Conservation (phyloP, 2,113 vertebrate species). For the Cairina moschata region DNA sequence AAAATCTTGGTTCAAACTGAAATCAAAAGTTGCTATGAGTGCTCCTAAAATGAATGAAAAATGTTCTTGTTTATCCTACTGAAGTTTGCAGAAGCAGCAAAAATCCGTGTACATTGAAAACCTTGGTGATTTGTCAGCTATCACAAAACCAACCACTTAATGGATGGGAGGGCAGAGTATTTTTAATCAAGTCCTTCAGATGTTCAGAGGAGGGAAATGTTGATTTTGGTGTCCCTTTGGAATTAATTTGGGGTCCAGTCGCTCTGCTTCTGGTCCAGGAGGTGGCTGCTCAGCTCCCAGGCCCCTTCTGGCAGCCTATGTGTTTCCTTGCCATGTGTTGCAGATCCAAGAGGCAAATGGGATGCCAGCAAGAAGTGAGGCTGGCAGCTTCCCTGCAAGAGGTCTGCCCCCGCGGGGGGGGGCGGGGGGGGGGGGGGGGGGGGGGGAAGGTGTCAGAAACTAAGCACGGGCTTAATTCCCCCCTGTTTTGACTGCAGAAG, state of each 20-base stretch:
- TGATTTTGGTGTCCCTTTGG: background rate
- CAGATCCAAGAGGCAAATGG: background rate
- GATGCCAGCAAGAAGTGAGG: background rate
- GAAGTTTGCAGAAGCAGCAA: slow-evolving; percentile 54
- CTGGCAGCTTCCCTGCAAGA: background rate
- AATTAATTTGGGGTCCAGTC: background rate
- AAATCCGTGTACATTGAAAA: background rate
- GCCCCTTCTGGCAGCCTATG: background rate
- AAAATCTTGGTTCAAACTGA: background rate
- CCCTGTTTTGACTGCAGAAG: background rate
- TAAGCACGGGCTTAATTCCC: background rate
- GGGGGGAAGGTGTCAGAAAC: background rate
- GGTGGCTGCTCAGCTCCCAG: rapidly evolving
- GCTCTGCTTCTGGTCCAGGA: background rate
- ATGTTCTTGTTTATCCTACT: slow-evolving; percentile 33
- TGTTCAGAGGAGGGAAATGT: background rate
- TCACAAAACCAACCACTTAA: background rate
- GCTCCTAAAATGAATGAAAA: slow-evolving; percentile 11
- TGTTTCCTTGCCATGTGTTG: background rate
- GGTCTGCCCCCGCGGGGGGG: no score
- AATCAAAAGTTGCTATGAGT: background rate
- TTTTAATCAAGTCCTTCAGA: background rate
- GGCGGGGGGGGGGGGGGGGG: no score
- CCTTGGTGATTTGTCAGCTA: slow-evolving; percentile 5
- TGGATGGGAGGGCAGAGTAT: background rate